Evolutionary conservation across 2,113 vertebrate genomes (phyloP).

Genomic region (Brachyistius frenatus): DNA sequence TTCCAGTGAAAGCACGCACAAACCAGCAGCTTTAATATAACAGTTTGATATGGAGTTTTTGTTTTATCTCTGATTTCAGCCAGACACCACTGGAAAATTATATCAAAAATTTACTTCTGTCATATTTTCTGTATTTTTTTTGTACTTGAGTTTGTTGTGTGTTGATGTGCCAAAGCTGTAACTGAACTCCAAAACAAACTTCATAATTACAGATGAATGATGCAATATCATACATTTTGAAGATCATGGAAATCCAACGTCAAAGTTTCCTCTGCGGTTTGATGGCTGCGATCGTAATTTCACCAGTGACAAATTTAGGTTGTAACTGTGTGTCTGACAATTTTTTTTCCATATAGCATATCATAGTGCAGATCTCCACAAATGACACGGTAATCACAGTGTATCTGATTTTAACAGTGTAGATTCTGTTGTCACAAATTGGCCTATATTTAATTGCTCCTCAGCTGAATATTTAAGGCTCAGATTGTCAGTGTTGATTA

Average conservation of each 20-base stretch:
- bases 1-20: not conserved
- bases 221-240: slow-evolving; percentile 42
- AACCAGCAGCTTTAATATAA: slow-evolving; percentile 14
- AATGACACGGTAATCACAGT: slow-evolving; percentile 56
- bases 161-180: slow-evolving; percentile 1
- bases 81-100: not conserved
- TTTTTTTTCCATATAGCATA: slow-evolving; percentile 10
- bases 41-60: not conserved
- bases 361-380: slow-evolving; percentile 28
- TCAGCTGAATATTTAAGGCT: slow-evolving; percentile 43
- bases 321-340: slow-evolving; percentile 46
- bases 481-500: slow-evolving; percentile 46
- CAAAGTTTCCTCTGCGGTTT: slow-evolving; percentile 18
- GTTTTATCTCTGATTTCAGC: slow-evolving; percentile 32
- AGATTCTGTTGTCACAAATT: slow-evolving; percentile 40
- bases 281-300: slow-evolving; percentile 40
- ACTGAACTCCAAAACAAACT: slow-evolving; percentile 39
- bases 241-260: slow-evolving; percentile 32
- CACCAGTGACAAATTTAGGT: slow-evolving; percentile 37
- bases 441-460: slow-evolving; percentile 46
- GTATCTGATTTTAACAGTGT: slow-evolving; percentile 36
- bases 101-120: not conserved
- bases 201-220: slow-evolving; percentile 50
- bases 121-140: slow-evolving; percentile 14
- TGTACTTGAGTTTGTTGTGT: not conserved